phyloP scores from a whole-genome alignment of 2,113 vertebrate species.

The Stictonetta naevosa region DNA sequence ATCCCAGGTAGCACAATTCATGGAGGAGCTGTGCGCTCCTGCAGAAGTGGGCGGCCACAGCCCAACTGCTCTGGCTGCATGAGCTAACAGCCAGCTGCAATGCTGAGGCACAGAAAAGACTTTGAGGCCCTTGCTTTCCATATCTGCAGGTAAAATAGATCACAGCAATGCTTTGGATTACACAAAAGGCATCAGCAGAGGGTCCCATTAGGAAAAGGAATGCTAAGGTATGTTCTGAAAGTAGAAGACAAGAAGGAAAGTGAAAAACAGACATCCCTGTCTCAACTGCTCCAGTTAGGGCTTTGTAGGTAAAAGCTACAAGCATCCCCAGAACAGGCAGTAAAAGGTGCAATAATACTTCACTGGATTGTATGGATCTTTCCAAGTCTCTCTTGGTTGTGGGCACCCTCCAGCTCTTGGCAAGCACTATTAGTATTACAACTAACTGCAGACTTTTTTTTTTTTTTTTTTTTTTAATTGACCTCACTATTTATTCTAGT shows the following conservation, averaged over 20 bases:
- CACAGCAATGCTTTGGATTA: not conserved
- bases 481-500: conserved; percentile 36
- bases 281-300: not conserved
- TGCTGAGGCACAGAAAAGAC: not conserved
- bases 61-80: not conserved
- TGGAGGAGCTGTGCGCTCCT: fast-evolving
- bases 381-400: not conserved
- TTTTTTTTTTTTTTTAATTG: not conserved
- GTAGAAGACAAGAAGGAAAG: not conserved
- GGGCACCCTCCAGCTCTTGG: not conserved
- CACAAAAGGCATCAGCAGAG: not conserved
- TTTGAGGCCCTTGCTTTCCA: not conserved
- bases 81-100: not conserved
- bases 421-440: not conserved
- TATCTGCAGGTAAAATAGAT: not conserved
- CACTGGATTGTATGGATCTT: not conserved
- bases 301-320: not conserved
- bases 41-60: not conserved
- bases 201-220: not conserved
- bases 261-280: not conserved
- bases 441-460: not conserved
- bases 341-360: not conserved
- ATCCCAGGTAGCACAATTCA: not conserved
- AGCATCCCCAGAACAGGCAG: not conserved
- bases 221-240: not conserved